Percentiles rank a stretch among this genome's conserved stretches.
phyloP scores from a whole-genome alignment of 2,888 invertebrate genomes.

The Aporophyla lueneburgensis region DNA sequence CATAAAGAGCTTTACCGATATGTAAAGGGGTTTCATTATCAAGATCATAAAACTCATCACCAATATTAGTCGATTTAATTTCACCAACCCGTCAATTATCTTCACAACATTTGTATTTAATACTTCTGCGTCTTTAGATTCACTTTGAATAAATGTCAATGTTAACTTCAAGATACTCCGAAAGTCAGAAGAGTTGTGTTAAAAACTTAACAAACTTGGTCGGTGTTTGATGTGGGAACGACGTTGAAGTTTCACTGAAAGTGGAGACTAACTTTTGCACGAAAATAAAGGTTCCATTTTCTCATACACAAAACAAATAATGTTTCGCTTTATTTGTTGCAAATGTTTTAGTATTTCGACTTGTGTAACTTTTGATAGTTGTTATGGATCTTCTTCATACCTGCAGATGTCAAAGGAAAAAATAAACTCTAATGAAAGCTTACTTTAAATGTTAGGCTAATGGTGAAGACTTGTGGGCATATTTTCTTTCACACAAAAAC shows the following conservation, averaged over 20 bases:
- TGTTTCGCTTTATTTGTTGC: conserved; percentile 43
- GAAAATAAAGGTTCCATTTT: conserved; percentile 64
- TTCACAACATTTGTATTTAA: conserved; percentile 34
- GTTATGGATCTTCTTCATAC: not conserved
- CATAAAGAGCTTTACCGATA: not conserved
- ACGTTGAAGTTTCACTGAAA: conserved; percentile 61
- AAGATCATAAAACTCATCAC: not conserved
- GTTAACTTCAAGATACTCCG: conserved; percentile 65
- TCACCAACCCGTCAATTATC: not conserved
- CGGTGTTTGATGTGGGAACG: conserved; percentile 68
- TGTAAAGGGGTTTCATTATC: not conserved
- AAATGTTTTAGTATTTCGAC: conserved; percentile 44
- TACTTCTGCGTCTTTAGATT: conserved; percentile 43
- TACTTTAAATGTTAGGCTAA: not conserved
- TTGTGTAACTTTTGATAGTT: conserved; percentile 40
- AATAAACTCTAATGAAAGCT: not conserved
- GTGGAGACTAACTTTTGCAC: conserved; percentile 54
- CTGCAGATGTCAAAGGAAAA: not conserved
- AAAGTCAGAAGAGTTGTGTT: conserved; percentile 68
- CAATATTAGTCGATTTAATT: not conserved
- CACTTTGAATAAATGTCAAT: conserved; percentile 66
- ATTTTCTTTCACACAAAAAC: no score
- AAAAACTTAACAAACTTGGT: conserved; percentile 69
- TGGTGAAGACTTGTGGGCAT: not conserved
- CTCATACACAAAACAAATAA: conserved; percentile 61